Base-by-base conservation (phyloP, 1,140 invertebrate species). In the Maconellicoccus hirsutus region DNA sequence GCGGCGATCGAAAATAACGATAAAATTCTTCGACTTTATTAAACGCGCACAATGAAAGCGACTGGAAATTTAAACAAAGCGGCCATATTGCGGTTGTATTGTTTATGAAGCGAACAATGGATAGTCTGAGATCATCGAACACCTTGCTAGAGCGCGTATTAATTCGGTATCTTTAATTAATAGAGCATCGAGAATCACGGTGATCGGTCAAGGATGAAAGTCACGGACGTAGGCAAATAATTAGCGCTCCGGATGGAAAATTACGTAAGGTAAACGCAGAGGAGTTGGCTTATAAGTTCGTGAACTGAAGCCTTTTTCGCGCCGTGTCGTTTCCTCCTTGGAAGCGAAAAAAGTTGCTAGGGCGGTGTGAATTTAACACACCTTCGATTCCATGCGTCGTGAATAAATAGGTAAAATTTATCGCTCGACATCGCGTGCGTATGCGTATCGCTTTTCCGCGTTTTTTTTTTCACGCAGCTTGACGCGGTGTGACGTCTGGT, bases 111-210 rank as follows among this genome's bases (percentile, higher is more conserved):
- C 12, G 42, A 52, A 52, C 42, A 52, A 52, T 52, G n/a, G 42
- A 52, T 52, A 19, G 12, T 52, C 42, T 52, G 42, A 52, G n/a
- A 6, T 52, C 42, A 52, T 52, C 42, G 42, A 52, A 52, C 42
- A 52, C 42, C 42, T 52, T 52, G 10, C n/a, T 52, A 8, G 6
- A 8, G n/a, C 16, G n/a, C 42, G 42, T 52, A 52, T 52, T 52
- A 52, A 52, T 52, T 52, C 42, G 42, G 42, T 52, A 52, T 52
- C 42, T 52, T 52, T 52, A 52, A 52, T 52, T 52, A 52, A 52
- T 52, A 52, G 42, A 52, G 42, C 42, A 16, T 8, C 12, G n/a
- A 19, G 42, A 52, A 16, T 14, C 42, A 52, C 42, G 2, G n/a
- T 52, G 42, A 52, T 52, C 42, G 42, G 42, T 52, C 42, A 52